Evolutionary conservation across 2,113 vertebrate species (phyloP).

Genomic region (Romanogobio albipinnatus): DNA sequence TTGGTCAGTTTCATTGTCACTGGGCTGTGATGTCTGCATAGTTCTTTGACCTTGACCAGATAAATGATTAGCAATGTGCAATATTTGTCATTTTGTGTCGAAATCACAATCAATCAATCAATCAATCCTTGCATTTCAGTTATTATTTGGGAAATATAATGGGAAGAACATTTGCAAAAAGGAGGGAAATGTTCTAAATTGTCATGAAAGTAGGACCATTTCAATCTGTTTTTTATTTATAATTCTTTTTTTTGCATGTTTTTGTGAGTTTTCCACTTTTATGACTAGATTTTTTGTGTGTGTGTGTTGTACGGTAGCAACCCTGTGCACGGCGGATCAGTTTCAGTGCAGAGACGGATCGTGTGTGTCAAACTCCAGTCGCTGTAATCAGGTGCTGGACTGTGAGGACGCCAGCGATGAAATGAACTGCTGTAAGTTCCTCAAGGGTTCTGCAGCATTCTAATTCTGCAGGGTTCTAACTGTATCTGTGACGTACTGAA

Average conservation of each 20-base stretch:
- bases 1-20: neutral
- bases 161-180: too few relatives aligned
- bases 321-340: slow-evolving; percentile 82
- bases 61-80: neutral
- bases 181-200: too few relatives aligned
- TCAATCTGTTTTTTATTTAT: neutral
- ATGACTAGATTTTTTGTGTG: neutral
- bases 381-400: slow-evolving; percentile 93
- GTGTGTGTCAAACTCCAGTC: slow-evolving; percentile 91
- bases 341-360: slow-evolving; percentile 89
- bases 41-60: too few relatives aligned
- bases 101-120: neutral
- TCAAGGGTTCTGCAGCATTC: too few relatives aligned
- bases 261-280: slow-evolving; percentile 41
- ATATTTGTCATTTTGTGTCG: neutral
- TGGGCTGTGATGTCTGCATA: neutral
- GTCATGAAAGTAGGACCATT: too few relatives aligned
- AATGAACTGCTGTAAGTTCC: slow-evolving; percentile 93
- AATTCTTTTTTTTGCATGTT: neutral
- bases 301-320: slow-evolving; percentile 75
- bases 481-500: neutral
- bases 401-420: slow-evolving; percentile 93
- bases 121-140: too few relatives aligned
- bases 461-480: too few relatives aligned
- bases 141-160: too few relatives aligned